phyloP scores from a whole-genome alignment of 2,797 vertebrate genomes.

The Leptatherina wallacei region DNA sequence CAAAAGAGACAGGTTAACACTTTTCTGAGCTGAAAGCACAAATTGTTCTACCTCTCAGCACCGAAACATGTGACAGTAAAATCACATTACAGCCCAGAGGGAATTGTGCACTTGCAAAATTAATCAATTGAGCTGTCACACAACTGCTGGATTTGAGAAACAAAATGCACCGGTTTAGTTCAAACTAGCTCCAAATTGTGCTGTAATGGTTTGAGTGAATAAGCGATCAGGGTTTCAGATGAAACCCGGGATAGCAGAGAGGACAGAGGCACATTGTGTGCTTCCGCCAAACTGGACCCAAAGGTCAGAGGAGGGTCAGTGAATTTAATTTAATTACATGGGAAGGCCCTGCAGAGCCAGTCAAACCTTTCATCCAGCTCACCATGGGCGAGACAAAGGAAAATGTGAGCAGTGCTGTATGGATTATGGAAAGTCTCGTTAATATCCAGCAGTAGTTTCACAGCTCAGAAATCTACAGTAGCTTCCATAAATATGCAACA shows the following conservation, averaged over 20 bases:
- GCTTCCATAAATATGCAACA: not conserved
- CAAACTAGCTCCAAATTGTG: conserved; percentile 52
- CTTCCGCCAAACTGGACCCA: conserved; percentile 64
- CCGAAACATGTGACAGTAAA: conserved; percentile 43
- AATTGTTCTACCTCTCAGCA: conserved; percentile 35
- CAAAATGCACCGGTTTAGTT: conserved; percentile 15
- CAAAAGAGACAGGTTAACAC: conserved; percentile 6
- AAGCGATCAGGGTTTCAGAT: conserved; percentile 53
- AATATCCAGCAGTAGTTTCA: conserved; percentile 29
- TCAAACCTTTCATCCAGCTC: conserved; percentile 56
- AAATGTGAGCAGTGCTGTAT: conserved; percentile 48
- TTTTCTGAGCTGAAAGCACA: conserved; percentile 30
- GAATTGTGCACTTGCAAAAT: conserved; percentile 21
- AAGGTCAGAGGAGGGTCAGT: conserved; percentile 73
- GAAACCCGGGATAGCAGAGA: conserved; percentile 44
- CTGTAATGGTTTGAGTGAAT: conserved; percentile 61
- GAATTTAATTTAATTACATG: conserved; percentile 78
- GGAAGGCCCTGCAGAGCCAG: conserved; percentile 64
- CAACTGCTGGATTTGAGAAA: conserved; percentile 12
- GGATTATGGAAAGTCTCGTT: conserved; percentile 59
- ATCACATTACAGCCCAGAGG: conserved; percentile 29
- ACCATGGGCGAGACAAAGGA: conserved; percentile 64
- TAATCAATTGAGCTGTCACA: conserved; percentile 26
- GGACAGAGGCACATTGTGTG: conserved; percentile 78
- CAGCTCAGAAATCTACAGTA: conserved; percentile 7